Percentiles rank a stretch among this genome's conserved stretches.
Conservation (phyloP, 2,888 invertebrate species). For the Lasioglossum zephyrum region DNA sequence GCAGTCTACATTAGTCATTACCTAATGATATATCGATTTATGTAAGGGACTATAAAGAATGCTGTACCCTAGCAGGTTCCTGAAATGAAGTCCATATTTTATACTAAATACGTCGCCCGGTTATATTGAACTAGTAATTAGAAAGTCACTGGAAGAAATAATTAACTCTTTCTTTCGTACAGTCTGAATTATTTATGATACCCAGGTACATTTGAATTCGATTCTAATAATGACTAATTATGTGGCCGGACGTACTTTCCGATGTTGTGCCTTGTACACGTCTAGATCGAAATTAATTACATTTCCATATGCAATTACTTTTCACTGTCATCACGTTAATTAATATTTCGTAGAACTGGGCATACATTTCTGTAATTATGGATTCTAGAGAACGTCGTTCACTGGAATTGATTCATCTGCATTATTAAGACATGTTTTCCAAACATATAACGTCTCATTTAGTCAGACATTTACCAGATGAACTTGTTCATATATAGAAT, state of each 20-base stretch:
- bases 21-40: not conserved
- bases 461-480: not conserved
- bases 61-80: not conserved
- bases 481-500: not conserved
- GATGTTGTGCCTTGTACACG: not conserved
- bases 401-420: not conserved
- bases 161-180: not conserved
- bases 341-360: not conserved
- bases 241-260: not conserved
- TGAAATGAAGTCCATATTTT: not conserved
- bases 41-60: slow-evolving; percentile 10
- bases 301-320: not conserved
- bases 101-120: not conserved
- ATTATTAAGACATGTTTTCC: not conserved
- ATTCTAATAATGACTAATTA: slow-evolving; percentile 2
- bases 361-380: not conserved
- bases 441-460: not conserved
- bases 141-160: not conserved
- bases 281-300: not conserved
- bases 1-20: not conserved
- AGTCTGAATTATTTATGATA: not conserved
- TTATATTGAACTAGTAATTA: not conserved
- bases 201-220: not conserved
- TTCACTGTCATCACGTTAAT: not conserved
- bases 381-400: not conserved